A percentile compares a stretch with the other conserved stretches of the same genome.
Conservation (phyloP, 2,888 invertebrate species). For the Limnephilus auricula region DNA sequence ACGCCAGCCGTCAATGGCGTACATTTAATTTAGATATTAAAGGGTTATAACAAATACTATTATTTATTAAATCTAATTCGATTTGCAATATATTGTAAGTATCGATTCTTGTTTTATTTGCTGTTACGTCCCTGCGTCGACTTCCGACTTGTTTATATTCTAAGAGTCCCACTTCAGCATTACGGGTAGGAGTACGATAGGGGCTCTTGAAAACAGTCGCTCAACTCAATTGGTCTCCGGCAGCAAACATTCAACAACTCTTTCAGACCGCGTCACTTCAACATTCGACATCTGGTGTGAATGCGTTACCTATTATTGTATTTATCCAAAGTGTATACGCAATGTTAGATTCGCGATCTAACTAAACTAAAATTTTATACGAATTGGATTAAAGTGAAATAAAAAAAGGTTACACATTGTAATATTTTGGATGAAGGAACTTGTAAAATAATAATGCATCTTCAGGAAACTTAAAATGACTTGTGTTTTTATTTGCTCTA, state of each 20-base stretch:
- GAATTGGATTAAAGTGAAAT: neutral
- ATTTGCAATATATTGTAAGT: neutral
- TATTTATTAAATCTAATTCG: no score
- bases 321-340: neutral
- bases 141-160: neutral
- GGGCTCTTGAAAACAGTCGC: constrained; percentile 18
- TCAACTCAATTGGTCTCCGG: neutral
- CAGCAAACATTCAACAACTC: constrained; percentile 10
- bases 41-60: no score
- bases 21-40: no score
- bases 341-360: neutral
- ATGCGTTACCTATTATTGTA: neutral
- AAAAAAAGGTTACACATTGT: no score
- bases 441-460: no score
- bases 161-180: neutral
- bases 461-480: no score
- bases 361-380: neutral
- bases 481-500: no score
- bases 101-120: neutral
- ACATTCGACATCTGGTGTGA: neutral
- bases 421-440: no score
- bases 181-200: constrained; percentile 21
- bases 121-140: neutral
- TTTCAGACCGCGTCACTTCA: neutral
- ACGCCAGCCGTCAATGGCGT: no score